phyloP scores from a whole-genome alignment of 2,797 vertebrate genomes.

The Labroides dimidiatus region DNA sequence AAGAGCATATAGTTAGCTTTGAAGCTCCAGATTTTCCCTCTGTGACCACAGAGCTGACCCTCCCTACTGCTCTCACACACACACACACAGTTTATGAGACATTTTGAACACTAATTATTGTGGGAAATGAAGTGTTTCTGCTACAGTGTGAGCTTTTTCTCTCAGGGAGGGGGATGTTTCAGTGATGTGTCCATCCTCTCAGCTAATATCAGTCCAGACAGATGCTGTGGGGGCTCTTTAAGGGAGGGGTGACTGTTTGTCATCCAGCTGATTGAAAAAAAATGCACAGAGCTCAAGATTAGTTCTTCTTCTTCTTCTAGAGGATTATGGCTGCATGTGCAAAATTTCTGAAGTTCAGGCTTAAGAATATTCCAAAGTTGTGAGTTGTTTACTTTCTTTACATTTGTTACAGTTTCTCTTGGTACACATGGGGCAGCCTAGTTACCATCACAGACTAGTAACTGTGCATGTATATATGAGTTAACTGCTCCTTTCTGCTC shows the following conservation, averaged over 20 bases:
- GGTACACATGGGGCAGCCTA: background rate
- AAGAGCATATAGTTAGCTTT: background rate
- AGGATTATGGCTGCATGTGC: background rate
- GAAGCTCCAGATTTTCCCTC: conserved; percentile 12
- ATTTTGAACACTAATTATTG: background rate
- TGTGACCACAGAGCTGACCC: background rate
- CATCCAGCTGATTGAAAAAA: background rate
- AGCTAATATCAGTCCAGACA: background rate
- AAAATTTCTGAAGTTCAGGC: background rate
- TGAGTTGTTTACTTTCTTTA: background rate
- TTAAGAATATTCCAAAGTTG: background rate
- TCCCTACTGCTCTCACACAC: conserved; percentile 3
- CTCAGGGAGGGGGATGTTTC: too few species aligned
- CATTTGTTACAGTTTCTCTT: background rate
- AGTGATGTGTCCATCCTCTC: background rate
- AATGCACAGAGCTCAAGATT: background rate
- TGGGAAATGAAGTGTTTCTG: too few species aligned
- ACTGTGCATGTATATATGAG: too few species aligned
- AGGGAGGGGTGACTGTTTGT: background rate
- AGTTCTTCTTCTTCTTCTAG: background rate
- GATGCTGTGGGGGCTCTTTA: background rate
- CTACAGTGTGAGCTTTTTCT: too few species aligned
- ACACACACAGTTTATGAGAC: background rate
- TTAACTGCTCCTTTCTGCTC: background rate
- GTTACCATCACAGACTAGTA: too few species aligned